These are phyloP conservation scores for Hephaestus fuliginosus DNA, from an alignment of 2,797 vertebrate genomes.

Conservation along the genomic window DNA sequence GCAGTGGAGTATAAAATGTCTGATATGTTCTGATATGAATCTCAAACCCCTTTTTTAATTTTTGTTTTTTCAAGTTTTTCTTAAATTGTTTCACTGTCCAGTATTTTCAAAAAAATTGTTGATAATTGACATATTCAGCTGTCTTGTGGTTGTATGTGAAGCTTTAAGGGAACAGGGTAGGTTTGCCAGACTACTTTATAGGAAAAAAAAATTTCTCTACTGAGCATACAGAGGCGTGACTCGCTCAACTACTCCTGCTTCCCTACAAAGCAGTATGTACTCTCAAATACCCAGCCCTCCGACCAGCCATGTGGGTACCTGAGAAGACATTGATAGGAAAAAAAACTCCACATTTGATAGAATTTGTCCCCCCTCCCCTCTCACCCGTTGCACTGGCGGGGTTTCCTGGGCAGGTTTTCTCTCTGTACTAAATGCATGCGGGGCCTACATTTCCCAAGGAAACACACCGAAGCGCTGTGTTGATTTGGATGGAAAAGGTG, in stretches of 20 bases:
- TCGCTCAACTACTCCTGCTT: conserved; percentile 34
- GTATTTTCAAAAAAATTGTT: conserved; percentile 75
- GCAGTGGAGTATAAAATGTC: conserved; percentile 27
- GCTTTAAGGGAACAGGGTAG: conserved; percentile 65
- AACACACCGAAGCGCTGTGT: conserved; percentile 74
- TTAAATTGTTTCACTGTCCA: conserved; percentile 72
- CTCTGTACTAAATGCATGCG: conserved; percentile 67
- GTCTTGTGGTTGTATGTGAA: conserved; percentile 73
- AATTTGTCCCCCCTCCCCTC: conserved; percentile 59
- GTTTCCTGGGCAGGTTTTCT: conserved; percentile 73
- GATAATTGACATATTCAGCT: conserved; percentile 73
- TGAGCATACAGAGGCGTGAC: conserved; percentile 59
- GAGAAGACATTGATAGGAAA: conserved; percentile 50
- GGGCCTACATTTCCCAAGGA: conserved; percentile 81
- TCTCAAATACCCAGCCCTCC: conserved; percentile 50
- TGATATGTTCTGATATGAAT: conserved; percentile 15
- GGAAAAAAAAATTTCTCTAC: conserved; percentile 48
- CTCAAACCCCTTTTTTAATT: conserved; percentile 20
- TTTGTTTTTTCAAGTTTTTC: conserved; percentile 40
- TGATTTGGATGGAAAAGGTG: conserved; percentile 74
- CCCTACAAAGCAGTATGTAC: conserved; percentile 51
- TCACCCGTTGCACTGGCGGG: conserved; percentile 46
- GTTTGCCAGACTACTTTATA: conserved; percentile 49
- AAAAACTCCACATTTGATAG: conserved; percentile 57
- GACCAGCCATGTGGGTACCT: conserved; percentile 46